Evolutionary conservation across 2,113 vertebrate species (phyloP).

Genomic region (Antennarius striatus): DNA sequence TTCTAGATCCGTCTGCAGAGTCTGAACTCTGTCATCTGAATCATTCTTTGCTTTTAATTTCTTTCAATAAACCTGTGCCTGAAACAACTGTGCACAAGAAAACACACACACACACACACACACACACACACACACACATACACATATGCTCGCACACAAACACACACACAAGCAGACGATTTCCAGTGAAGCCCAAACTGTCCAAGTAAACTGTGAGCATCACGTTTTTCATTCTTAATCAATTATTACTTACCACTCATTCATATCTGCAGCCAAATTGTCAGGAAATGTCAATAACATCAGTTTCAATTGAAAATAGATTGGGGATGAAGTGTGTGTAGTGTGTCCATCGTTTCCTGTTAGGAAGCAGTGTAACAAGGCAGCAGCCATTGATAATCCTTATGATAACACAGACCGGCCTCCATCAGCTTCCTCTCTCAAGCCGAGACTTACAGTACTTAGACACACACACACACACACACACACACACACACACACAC

Average conservation of each 20-base stretch:
- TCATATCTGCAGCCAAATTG: too few relatives aligned
- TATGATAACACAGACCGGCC: conserved; percentile 38
- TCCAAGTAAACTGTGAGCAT: too few relatives aligned
- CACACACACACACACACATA: too few relatives aligned
- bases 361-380: conserved; percentile 26
- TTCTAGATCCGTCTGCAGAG: conserved; percentile 46
- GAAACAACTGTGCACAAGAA: conserved; percentile 11
- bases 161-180: too few relatives aligned
- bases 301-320: too few relatives aligned
- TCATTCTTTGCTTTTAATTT: conserved; percentile 24
- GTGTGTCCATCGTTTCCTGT: background rate
- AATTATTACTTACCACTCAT: too few relatives aligned
- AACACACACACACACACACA: background rate
- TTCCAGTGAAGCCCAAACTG: too few relatives aligned
- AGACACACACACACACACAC: conserved; percentile 30
- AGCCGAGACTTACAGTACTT: conserved; percentile 18
- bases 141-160: too few relatives aligned
- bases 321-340: too few relatives aligned
- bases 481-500: background rate
- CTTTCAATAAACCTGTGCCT: conserved; percentile 11
- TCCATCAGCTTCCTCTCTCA: conserved; percentile 26
- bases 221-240: too few relatives aligned
- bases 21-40: conserved; percentile 10
- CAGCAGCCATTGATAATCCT: conserved; percentile 47
- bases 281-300: too few relatives aligned